Base-by-base conservation (phyloP, 2,888 invertebrate genomes). In the Tenodera sinensis region DNA sequence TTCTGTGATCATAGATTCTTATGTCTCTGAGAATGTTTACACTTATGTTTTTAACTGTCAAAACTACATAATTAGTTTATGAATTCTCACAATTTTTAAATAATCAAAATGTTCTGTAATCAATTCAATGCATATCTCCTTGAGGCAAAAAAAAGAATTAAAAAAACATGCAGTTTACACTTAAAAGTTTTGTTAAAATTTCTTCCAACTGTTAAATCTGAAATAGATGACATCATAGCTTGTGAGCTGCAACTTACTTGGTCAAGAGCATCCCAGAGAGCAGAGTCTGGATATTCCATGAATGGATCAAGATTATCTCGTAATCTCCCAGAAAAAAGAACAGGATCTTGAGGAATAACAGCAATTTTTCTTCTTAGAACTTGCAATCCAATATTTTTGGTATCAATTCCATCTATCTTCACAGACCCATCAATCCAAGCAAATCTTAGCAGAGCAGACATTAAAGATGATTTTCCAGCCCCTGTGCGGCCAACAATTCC, bases 401-500 rank as follows among this genome's bases (percentile, higher is more conserved):
- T 95, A 88, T 95, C 94, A 15, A 94, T 91, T 27, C 94, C 95
- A 92, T 97, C 97, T 87, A 97, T 96, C 7, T 93, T 92, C 85
- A 97, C 95, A 0, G 93, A 93, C 0, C 97, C 97, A 83, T 95
- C 95, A 30, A 95, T 92, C 90, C 96, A 96, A 0, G 96, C 96
- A 90, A 97, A 92, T 9, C 96, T 94, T 92, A 97, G 97, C 89
- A 97, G 92, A 9, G 96, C 95, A 90, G 95, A 94, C 86, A 96
- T 95, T 84, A 97, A 93, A 1, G 96, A 96, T 1, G 96, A 96
- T 92, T 97, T 96, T 0, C 96, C 96, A 1, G 96, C 96, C 2
- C 96, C 96, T 0, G 96, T 96, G 91, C 96, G 93, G 0, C 96
- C 96, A 6, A 96, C 96, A 81, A 96, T 95, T 1, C 96, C 96